Evolutionary conservation across 1,140 invertebrate species (phyloP).

Genomic region (Trachymyrmex cornetzi): DNA sequence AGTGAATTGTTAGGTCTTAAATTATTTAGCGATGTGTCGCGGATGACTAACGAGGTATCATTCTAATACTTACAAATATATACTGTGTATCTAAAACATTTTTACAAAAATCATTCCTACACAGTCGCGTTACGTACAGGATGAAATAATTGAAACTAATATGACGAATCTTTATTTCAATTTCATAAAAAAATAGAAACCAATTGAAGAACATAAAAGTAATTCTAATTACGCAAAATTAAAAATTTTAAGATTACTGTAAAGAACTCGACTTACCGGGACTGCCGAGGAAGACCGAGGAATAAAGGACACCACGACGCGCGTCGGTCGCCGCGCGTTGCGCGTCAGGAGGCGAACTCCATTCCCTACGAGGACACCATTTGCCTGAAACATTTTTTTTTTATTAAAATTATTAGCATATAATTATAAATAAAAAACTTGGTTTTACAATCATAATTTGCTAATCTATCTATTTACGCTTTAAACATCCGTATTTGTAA

Average conservation of each 20-base stretch:
- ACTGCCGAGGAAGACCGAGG: constrained; percentile 95
- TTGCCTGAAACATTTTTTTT: constrained; percentile 89
- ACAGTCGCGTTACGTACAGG: neutral
- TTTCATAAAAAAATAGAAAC: neutral
- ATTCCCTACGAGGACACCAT: constrained; percentile 95
- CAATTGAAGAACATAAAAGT: neutral
- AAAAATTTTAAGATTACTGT: constrained; percentile 18
- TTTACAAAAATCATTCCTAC: neutral
- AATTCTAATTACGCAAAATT: neutral
- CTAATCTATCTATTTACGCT: neutral
- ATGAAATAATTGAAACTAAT: neutral
- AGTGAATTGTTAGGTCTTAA: too few species aligned
- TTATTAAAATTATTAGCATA: constrained; percentile 42
- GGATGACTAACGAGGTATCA: neutral
- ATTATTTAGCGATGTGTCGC: neutral
- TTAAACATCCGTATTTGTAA: constrained; percentile 4
- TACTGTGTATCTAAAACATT: neutral
- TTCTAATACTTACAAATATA: neutral
- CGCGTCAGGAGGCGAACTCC: constrained; percentile 94
- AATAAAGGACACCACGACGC: constrained; percentile 93
- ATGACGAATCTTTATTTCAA: neutral
- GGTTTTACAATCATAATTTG: neutral
- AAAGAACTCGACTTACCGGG: constrained; percentile 90
- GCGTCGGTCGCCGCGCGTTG: constrained; percentile 90
- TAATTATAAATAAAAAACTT: neutral